These are phyloP conservation scores for Clunio marinus DNA, from an alignment of 2,888 invertebrate species.

Conservation along the genomic window DNA sequence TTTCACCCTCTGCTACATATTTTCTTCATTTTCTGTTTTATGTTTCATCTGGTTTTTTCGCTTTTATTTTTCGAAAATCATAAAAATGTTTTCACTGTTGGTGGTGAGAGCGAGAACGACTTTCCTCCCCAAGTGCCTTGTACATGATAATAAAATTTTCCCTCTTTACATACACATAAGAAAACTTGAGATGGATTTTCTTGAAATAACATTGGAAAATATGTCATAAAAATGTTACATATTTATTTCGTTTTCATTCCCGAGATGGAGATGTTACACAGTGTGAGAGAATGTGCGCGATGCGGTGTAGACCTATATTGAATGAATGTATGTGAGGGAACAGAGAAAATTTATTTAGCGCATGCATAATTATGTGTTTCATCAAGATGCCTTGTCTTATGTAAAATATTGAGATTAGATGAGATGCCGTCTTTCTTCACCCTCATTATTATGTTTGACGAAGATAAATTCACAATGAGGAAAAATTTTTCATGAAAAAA, in stretches of 20 bases:
- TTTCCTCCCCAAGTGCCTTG: background rate
- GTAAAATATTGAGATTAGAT: background rate
- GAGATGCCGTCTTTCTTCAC: background rate
- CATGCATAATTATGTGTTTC: conserved; percentile 6
- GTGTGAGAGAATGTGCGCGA: conserved; percentile 23
- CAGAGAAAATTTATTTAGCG: background rate
- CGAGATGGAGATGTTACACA: conserved; percentile 17
- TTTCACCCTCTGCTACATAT: background rate
- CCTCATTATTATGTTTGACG: conserved; percentile 1
- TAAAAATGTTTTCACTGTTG: background rate
- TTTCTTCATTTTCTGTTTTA: background rate
- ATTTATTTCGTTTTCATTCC: conserved; percentile 26
- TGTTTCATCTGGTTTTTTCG: background rate
- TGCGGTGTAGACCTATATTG: conserved; percentile 29
- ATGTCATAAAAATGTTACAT: conserved; percentile 38
- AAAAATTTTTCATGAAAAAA: background rate
- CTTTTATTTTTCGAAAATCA: conserved; percentile 1
- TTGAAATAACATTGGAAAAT: conserved; percentile 36
- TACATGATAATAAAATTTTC: conserved; percentile 29
- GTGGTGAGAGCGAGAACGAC: background rate
- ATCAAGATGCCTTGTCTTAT: background rate
- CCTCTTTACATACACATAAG: conserved; percentile 16
- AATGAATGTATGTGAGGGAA: background rate
- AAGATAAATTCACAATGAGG: background rate
- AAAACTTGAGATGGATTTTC: conserved; percentile 29